phyloP scores from a whole-genome alignment of 2,113 vertebrate species.

The Suncus etruscus region DNA sequence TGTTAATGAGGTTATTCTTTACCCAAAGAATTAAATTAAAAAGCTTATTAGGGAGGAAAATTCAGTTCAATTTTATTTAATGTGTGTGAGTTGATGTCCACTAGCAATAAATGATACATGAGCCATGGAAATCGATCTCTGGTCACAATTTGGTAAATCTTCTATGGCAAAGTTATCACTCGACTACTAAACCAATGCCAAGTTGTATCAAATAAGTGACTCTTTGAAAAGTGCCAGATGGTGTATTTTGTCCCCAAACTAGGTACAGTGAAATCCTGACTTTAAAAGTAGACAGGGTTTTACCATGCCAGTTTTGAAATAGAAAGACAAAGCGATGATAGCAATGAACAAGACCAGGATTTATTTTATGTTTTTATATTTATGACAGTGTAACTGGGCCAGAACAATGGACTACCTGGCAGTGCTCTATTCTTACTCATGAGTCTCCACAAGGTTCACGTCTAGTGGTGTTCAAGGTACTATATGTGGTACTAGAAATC shows the following conservation, averaged over 20 bases:
- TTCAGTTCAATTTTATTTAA: not conserved
- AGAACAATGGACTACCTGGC: too few relatives aligned
- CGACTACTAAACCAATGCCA: not conserved
- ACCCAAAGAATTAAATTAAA: not conserved
- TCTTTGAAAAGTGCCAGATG: not conserved
- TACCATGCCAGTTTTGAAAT: not conserved
- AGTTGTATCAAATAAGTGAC: not conserved
- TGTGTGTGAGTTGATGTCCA: not conserved
- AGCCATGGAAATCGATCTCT: not conserved
- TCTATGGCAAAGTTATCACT: not conserved
- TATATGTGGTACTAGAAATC: too few relatives aligned
- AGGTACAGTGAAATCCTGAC: not conserved
- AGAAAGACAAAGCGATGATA: not conserved
- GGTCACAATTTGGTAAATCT: not conserved
- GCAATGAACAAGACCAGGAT: not conserved
- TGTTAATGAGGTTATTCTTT: not conserved
- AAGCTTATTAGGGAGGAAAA: not conserved
- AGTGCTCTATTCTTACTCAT: too few relatives aligned
- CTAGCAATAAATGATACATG: not conserved
- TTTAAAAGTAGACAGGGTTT: not conserved
- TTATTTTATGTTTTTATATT: not conserved
- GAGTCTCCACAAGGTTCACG: too few relatives aligned
- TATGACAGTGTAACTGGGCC: too few relatives aligned
- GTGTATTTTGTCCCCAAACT: not conserved
- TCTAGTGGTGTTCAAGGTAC: too few relatives aligned